These are phyloP conservation scores for Hepsetus odoe DNA, from an alignment of 2,113 vertebrate genomes.

Conservation along the genomic window DNA sequence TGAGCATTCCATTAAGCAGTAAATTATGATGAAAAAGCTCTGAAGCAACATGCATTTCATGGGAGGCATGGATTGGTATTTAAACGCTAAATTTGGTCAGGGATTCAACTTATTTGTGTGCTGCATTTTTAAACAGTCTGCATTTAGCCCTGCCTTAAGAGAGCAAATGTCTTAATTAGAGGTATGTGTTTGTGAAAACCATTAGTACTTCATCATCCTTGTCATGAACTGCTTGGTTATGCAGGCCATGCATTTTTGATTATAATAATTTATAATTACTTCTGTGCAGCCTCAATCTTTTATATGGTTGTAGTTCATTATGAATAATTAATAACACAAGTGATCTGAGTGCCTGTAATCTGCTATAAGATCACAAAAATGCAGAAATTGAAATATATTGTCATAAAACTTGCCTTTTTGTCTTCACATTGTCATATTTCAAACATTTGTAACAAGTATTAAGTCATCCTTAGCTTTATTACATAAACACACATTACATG, in stretches of 20 bases:
- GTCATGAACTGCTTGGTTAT: constrained; percentile 78
- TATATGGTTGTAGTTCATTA: constrained; percentile 74
- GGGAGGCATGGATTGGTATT: not conserved
- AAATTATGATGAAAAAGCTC: no score
- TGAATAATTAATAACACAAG: constrained; percentile 77
- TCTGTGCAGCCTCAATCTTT: constrained; percentile 78
- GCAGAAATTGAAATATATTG: not conserved
- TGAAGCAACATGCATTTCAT: not conserved
- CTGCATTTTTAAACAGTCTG: not conserved
- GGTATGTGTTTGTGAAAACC: constrained; percentile 65
- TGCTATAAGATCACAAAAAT: not conserved
- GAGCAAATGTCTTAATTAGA: constrained; percentile 68
- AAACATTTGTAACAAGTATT: not conserved
- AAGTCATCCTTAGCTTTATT: not conserved
- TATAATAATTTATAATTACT: constrained; percentile 78
- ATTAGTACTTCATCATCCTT: constrained; percentile 78
- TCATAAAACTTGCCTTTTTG: not conserved
- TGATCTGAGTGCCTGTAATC: constrained; percentile 15
- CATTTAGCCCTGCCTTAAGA: constrained; percentile 55
- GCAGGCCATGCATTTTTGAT: constrained; percentile 75
- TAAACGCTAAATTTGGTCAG: not conserved
- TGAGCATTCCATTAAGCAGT: no score
- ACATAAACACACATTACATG: not conserved
- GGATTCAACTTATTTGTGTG: constrained; percentile 47
- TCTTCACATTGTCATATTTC: not conserved